Evolutionary conservation across 1,140 invertebrate genomes (phyloP).

Genomic region (Drosophila malerkotliana): DNA sequence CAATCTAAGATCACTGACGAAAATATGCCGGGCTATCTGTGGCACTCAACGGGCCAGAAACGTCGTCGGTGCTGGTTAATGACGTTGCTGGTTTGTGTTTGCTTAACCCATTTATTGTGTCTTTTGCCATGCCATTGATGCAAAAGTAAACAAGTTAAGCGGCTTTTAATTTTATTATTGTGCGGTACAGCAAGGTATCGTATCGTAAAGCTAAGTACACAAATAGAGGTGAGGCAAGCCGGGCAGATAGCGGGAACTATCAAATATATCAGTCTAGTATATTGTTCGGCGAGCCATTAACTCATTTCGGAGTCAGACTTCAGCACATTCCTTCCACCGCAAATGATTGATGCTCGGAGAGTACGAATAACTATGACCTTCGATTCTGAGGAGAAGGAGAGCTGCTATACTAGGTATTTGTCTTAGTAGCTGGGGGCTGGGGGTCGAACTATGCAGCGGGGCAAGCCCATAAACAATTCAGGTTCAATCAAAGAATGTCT

Average conservation of each 20-base stretch:
- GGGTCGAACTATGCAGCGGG: slow-evolving; percentile 34
- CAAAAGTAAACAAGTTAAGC: slow-evolving; percentile 62
- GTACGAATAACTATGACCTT: slow-evolving; percentile 42
- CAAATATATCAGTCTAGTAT: slow-evolving; percentile 38
- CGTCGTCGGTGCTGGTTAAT: slow-evolving; percentile 29
- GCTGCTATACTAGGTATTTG: slow-evolving; percentile 6
- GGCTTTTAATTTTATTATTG: slow-evolving; percentile 58
- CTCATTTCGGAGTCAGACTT: slow-evolving; percentile 28
- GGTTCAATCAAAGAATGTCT: slow-evolving; percentile 49
- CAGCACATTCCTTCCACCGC: slow-evolving; percentile 34
- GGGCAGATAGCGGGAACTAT: slow-evolving; percentile 13
- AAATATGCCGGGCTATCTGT: slow-evolving; percentile 22
- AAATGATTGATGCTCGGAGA: slow-evolving; percentile 41
- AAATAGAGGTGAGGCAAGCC: slow-evolving; percentile 37
- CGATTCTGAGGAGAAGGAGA: slow-evolving; percentile 17
- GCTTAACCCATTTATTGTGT: slow-evolving; percentile 59
- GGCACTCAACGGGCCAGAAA: slow-evolving; percentile 29
- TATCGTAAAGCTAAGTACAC: slow-evolving; percentile 37
- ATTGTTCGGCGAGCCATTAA: slow-evolving; percentile 41
- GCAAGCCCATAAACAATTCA: slow-evolving; percentile 51
- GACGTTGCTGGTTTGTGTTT: slow-evolving; percentile 50
- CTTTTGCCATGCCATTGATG: slow-evolving; percentile 59
- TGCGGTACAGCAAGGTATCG: slow-evolving; percentile 23
- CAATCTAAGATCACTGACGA: slow-evolving; percentile 38
- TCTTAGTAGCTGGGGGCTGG: slow-evolving; percentile 12